Conservation (phyloP, 2,797 vertebrate genomes). For the Carduelis carduelis region DNA sequence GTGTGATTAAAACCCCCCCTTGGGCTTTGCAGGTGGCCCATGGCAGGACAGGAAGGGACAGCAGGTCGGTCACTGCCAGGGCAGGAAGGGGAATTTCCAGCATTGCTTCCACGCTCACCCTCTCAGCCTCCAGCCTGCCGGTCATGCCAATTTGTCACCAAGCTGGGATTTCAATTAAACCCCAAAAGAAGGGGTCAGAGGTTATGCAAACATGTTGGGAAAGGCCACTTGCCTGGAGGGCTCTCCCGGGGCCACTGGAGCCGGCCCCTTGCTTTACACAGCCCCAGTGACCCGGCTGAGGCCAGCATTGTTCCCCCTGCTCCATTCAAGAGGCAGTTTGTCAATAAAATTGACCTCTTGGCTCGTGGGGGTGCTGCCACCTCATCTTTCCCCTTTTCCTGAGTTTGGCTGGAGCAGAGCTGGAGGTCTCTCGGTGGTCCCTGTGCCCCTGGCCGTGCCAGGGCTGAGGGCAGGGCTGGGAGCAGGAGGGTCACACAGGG, state of each 20-base stretch:
- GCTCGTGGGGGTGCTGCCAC: background rate
- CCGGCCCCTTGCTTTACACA: conserved; percentile 37
- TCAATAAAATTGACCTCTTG: conserved; percentile 38
- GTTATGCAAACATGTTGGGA: conserved; percentile 55
- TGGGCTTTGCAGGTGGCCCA: background rate
- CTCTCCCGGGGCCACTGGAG: background rate
- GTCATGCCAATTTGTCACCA: conserved; percentile 67
- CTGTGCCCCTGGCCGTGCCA: fast-evolving
- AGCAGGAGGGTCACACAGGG: background rate
- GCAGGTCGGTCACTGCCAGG: fast-evolving
- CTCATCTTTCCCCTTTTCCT: background rate
- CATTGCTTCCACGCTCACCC: background rate
- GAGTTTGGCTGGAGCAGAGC: fast-evolving
- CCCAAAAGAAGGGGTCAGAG: conserved; percentile 50
- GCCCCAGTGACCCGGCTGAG: background rate
- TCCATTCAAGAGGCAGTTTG: conserved; percentile 44
- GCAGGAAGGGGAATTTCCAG: background rate
- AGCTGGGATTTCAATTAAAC: conserved; percentile 57
- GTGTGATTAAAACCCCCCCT: fast-evolving
- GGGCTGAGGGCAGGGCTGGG: background rate
- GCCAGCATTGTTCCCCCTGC: background rate
- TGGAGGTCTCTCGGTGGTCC: fast-evolving
- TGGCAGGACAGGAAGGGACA: background rate
- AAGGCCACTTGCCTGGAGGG: conserved; percentile 59
- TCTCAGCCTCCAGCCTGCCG: background rate